phyloP scores from a whole-genome alignment of 2,888 invertebrate species.

The Caenorhabditis drosophilae region DNA sequence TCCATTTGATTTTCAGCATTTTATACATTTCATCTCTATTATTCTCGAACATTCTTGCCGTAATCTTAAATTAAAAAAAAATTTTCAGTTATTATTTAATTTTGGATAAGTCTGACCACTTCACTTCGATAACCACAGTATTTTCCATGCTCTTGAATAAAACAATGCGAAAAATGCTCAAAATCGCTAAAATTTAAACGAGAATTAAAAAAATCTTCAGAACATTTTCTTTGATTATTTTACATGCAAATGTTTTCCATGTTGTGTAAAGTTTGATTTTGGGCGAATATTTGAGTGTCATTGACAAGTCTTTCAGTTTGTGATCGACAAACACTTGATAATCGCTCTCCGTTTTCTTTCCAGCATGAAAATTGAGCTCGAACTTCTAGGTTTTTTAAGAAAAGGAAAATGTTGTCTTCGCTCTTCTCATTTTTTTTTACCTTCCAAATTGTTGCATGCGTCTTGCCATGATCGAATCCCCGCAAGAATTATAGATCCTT shows the following conservation, averaged over 20 bases:
- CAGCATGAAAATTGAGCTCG: constrained; percentile 47
- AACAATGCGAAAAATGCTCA: constrained; percentile 43
- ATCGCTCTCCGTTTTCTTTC: constrained; percentile 45
- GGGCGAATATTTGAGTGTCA: constrained; percentile 36
- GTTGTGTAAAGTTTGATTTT: constrained; percentile 41
- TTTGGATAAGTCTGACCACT: constrained; percentile 35
- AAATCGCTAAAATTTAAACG: constrained; percentile 35
- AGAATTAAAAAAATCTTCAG: too few species aligned
- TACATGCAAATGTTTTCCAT: constrained; percentile 48
- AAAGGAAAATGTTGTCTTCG: not conserved
- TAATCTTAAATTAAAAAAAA: constrained; percentile 34
- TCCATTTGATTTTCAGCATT: constrained; percentile 52
- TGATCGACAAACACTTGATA: constrained; percentile 33
- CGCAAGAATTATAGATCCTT: constrained; percentile 42
- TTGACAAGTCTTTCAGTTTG: constrained; percentile 32
- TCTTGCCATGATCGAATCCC: constrained; percentile 41
- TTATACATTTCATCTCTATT: constrained; percentile 51
- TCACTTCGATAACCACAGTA: constrained; percentile 50
- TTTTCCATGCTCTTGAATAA: constrained; percentile 43
- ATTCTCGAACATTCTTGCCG: constrained; percentile 46
- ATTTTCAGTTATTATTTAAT: too few species aligned
- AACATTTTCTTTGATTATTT: constrained; percentile 2
- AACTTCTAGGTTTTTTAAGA: constrained; percentile 29
- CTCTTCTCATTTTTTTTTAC: not conserved
- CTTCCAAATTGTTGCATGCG: constrained; percentile 35